Base-by-base conservation (phyloP, 1,140 invertebrate species). In the Drosophila tani region DNA sequence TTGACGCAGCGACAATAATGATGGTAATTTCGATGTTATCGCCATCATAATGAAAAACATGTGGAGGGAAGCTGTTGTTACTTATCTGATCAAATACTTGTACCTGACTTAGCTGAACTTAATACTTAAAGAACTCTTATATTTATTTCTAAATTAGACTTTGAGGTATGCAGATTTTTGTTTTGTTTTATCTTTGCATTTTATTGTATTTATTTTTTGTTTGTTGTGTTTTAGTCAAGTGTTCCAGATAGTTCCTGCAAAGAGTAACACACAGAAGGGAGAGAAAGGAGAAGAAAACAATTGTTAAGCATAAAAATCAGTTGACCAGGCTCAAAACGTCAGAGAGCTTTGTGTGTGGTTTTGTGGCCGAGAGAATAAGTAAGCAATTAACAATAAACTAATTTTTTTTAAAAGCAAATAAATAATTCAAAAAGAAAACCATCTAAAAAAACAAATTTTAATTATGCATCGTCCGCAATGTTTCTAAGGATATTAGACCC, bases 11-110 rank as follows among this genome's bases (percentile, higher is more conserved):
- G n/a, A 21, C 15, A 24, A 15, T 40, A 24, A 24, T 40, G 35
- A 24, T 40, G 53, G 5, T 24, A 40, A 29, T 40, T 24, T 29
- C 15, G 57, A 57, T 47, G 32, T 46, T 62, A 35, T 38, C 49
- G 47, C 24, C 50, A 49, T 73, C 65, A 38, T 60, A 21, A 50
- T 55, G 71, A 29, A 43, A 53, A 67, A 59, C 84, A 91, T 91
- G 82, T 90, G 85, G 85, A 90, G 85, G 85, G 85, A 91, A 91
- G 86, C 86, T 86, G 79, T 91, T 90, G 84, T 88, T 88, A 88
- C 85, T 88, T 73, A 85, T 66, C 76, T 64, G 82, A 70, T 46
- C 65, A 81, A 68, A 78, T 69, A 77, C 65, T 24, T 67, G 82
- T 88, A 88, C 84, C 84, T 88, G 84, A 65, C 82, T 88, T 78